phyloP scores from a whole-genome alignment of 2,888 invertebrate species.

The Eupithecia centaureata region DNA sequence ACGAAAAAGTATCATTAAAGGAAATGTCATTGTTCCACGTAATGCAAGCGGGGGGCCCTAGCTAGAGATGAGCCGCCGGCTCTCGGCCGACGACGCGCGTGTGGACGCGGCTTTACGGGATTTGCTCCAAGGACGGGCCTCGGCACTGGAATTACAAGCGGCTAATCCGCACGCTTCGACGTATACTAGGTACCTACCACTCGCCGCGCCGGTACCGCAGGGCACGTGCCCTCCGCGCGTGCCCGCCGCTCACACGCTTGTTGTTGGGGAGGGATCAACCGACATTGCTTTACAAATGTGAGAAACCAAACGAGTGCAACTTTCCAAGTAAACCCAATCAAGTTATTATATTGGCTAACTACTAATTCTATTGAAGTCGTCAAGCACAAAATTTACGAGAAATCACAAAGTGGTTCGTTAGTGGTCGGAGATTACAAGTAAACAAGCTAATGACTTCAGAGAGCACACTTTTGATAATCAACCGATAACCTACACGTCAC shows the following conservation, averaged over 20 bases:
- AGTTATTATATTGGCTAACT: background rate
- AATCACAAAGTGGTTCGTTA: background rate
- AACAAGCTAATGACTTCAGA: background rate
- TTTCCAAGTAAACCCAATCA: background rate
- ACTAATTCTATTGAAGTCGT: background rate
- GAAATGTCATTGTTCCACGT: no score
- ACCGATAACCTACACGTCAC: background rate
- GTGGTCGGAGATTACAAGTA: background rate
- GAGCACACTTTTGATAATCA: background rate
- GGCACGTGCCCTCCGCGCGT: background rate
- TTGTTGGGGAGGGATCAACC: background rate
- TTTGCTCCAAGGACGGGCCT: constrained; percentile 31
- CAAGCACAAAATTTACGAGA: background rate
- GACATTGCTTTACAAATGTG: background rate
- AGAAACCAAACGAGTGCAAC: background rate
- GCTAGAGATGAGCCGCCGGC: constrained; percentile 27
- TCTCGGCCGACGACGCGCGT: constrained; percentile 20
- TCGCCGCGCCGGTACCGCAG: background rate
- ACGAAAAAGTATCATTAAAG: no score
- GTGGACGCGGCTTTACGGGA: constrained; percentile 29
- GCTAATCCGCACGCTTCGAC: constrained; percentile 3
- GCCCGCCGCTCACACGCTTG: background rate
- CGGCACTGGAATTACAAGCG: constrained; percentile 27
- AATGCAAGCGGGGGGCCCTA: constrained; percentile 2
- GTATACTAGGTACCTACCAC: background rate